Evolutionary conservation across 2,113 vertebrate species (phyloP).

Genomic region (Glaucomys volans): DNA sequence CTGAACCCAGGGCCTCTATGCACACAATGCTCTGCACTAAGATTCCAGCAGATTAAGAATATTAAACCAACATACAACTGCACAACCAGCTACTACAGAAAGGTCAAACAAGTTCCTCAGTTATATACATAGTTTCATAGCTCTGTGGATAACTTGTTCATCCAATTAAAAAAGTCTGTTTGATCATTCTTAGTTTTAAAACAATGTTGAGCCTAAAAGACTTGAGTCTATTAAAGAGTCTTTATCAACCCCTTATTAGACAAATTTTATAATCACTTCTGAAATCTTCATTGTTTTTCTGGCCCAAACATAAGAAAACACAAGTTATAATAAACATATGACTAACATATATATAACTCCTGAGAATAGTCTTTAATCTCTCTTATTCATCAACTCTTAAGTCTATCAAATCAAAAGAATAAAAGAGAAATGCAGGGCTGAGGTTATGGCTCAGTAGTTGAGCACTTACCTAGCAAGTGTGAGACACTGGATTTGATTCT

Average conservation of each 20-base stretch:
- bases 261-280: background rate
- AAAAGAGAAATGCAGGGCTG: background rate
- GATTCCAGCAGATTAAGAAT: background rate
- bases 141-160: background rate
- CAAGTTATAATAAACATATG: background rate
- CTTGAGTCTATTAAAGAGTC: background rate
- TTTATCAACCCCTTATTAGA: background rate
- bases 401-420: conserved; percentile 25
- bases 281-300: background rate
- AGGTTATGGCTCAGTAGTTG: too few relatives aligned
- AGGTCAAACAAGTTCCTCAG: background rate
- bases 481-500: too few relatives aligned
- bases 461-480: too few relatives aligned
- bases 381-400: background rate
- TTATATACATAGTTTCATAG: background rate
- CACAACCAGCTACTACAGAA: background rate
- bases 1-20: too few relatives aligned
- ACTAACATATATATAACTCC: background rate
- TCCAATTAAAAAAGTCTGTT: background rate
- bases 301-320: background rate
- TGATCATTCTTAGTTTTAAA: background rate
- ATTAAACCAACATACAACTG: background rate
- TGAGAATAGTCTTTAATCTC: background rate
- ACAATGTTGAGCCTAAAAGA: background rate
- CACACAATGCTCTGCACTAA: too few relatives aligned